These are phyloP conservation scores for Malurus melanocephalus DNA, from an alignment of 2,113 vertebrate genomes.

Conservation along the genomic window DNA sequence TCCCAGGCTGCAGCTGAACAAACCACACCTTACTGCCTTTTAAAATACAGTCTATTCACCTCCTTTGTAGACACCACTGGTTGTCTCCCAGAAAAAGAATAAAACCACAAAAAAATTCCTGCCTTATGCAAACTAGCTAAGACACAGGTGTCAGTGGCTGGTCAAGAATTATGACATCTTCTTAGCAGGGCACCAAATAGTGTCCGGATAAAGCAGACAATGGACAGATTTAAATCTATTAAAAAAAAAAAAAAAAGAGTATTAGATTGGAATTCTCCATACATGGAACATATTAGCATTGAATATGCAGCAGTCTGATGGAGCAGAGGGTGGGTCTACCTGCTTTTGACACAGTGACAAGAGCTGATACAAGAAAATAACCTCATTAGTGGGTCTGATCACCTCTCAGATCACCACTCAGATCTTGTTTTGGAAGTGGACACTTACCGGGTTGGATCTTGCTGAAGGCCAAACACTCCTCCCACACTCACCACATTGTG, in stretches of 20 bases:
- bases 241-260: neutral
- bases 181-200: slow-evolving; percentile 84
- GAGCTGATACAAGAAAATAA: neutral
- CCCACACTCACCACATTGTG: slow-evolving; percentile 86
- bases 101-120: neutral
- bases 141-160: neutral
- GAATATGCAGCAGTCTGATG: neutral
- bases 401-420: neutral
- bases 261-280: neutral
- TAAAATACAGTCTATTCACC: neutral
- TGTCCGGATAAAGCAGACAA: slow-evolving; percentile 91
- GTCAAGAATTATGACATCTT: slow-evolving; percentile 19
- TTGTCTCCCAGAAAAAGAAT: neutral
- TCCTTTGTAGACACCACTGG: neutral
- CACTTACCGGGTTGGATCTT: slow-evolving; percentile 90
- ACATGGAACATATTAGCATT: neutral
- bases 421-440: neutral
- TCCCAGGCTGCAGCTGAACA: slow-evolving; percentile 1
- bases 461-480: slow-evolving; percentile 82
- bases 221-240: slow-evolving; percentile 92
- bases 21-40: neutral
- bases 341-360: neutral
- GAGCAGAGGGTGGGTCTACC: neutral
- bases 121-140: neutral
- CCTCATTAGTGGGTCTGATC: neutral